A percentile compares a stretch with the other conserved stretches of the same genome.
These are phyloP conservation scores for Dascyllus trimaculatus DNA, from an alignment of 2,113 vertebrate species.

Conservation along the genomic window DNA sequence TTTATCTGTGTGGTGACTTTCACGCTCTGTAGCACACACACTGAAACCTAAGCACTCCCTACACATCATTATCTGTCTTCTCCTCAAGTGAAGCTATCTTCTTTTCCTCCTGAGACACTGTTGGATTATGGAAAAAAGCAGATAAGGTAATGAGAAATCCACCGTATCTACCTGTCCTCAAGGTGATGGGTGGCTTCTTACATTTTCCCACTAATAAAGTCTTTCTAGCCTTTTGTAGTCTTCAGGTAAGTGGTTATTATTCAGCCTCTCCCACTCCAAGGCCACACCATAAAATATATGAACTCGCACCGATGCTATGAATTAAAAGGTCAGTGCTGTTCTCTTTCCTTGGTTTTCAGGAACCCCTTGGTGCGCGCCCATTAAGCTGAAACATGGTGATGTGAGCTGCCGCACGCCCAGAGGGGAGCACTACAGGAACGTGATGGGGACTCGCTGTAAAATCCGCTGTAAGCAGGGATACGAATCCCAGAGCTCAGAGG, in stretches of 20 bases:
- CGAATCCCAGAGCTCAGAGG: conserved; percentile 89
- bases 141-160: conserved; percentile 75
- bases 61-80: conserved; percentile 23
- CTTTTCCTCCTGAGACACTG: conserved; percentile 34
- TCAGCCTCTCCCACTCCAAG: background rate
- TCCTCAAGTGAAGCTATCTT: conserved; percentile 11
- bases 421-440: conserved; percentile 91
- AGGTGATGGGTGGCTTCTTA: conserved; percentile 64
- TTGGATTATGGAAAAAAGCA: conserved; percentile 50
- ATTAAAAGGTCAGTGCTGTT: conserved; percentile 32
- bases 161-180: conserved; percentile 68
- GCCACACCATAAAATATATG: background rate
- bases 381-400: conserved; percentile 95
- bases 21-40: background rate
- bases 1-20: background rate
- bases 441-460: conserved; percentile 92
- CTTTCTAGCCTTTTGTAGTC: conserved; percentile 33
- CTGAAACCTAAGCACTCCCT: conserved; percentile 15
- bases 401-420: conserved; percentile 91
- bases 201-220: conserved; percentile 28
- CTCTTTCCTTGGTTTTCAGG: conserved; percentile 77
- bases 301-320: background rate
- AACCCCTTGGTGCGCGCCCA: conserved; percentile 94
- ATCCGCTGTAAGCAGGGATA: conserved; percentile 95
- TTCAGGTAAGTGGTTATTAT: conserved; percentile 63